Base-by-base conservation (phyloP, 2,113 vertebrate species). In the Limanda limanda region DNA sequence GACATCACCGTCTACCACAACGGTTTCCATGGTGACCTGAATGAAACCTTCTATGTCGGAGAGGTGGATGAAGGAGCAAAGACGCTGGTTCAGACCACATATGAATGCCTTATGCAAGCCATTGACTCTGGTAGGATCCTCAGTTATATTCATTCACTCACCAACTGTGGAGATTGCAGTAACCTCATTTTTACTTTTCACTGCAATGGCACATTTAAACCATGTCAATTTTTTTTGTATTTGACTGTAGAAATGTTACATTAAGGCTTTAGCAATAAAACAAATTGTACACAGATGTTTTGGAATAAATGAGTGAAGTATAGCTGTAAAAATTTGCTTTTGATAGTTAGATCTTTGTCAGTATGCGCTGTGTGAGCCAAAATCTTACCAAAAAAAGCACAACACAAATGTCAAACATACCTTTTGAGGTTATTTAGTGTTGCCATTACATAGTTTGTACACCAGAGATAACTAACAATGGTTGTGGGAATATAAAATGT, bases 81-180 rank as follows among this genome's bases (percentile, higher is more conserved):
- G 92, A 97, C 92, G 66, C 95, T 99, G 77, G 97, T 99, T 48
- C 96, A 97, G 74, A 98, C 97, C 11, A 99, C 98, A 0, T 99
- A 96, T 0, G 98, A 99, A 94, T 99, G 98, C 93, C 95, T 99
- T 89, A 99, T 99, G 98, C 98, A 99, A 93, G 95, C 98, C 84
- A 97, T 99, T 0, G 98, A 99, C 71, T 95, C 97, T 87, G 98
- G 98, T 99, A 91, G 89, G 91, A 47, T 9, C 40, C 12, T 4
- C 17, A 40, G 10, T 21, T n/a, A 52, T 20, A 11, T 62, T 23
- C 20, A 42, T 62, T 62, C 27, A n/a, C 18, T 54, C 42, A 15
- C 11, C 0, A 27, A 20, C 2, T 7, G 10, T 48, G 2, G 3
- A 51, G 18, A 18, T 15, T 1, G 4, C 9, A 35, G 0, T 3